Evolutionary conservation across 2,113 vertebrate species (phyloP).

Genomic region (Misgurnus mizolepis): DNA sequence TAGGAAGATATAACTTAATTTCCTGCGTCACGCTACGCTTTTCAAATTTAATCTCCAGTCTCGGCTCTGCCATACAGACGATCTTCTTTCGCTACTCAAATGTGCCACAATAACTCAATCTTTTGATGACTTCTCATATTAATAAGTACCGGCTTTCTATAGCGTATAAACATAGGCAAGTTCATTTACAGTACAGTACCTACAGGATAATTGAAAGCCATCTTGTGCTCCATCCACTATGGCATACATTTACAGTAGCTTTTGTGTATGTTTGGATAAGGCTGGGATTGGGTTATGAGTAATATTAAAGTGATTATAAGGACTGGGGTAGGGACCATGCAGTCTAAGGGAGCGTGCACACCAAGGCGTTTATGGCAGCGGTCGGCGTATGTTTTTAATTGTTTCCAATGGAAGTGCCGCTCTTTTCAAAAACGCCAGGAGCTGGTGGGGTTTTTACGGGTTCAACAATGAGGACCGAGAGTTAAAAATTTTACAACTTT

Average conservation of each 20-base stretch:
- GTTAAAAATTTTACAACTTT: too few relatives aligned
- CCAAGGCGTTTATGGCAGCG: too few relatives aligned
- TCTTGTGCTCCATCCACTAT: constrained; percentile 74
- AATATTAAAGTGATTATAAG: background rate
- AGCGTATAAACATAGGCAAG: constrained; percentile 69
- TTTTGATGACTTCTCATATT: constrained; percentile 74
- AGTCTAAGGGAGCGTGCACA: too few relatives aligned
- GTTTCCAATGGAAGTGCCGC: too few relatives aligned
- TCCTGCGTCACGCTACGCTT: constrained; percentile 72
- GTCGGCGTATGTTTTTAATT: too few relatives aligned
- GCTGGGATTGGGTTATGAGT: background rate
- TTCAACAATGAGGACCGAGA: too few relatives aligned
- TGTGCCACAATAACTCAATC: constrained; percentile 77
- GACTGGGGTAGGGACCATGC: background rate
- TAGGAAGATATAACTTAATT: constrained; percentile 79
- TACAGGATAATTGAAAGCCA: constrained; percentile 66
- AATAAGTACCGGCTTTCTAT: constrained; percentile 78
- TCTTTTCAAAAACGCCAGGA: too few relatives aligned
- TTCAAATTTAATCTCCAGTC: constrained; percentile 74
- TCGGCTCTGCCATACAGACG: constrained; percentile 64
- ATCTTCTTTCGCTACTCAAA: constrained; percentile 80
- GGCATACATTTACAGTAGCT: constrained; percentile 57
- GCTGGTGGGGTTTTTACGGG: too few relatives aligned
- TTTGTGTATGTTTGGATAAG: background rate
- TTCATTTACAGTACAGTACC: constrained; percentile 55